Conservation (phyloP, 2,797 vertebrate genomes). For the Tokudaia tokunoshimensis region DNA sequence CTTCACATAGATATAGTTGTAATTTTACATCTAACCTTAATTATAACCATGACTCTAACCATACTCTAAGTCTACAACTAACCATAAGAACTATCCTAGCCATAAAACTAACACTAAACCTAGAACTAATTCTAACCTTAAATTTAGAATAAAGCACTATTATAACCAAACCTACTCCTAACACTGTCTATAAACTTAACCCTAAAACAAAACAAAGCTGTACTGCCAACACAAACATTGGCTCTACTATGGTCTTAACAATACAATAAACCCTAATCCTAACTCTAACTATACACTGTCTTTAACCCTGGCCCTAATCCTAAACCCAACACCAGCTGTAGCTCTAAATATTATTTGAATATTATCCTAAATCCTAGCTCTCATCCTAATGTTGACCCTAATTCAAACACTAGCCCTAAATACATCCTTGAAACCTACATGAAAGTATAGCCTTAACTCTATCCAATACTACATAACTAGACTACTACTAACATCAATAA, state of each 20-base stretch:
- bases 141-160: background rate
- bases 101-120: background rate
- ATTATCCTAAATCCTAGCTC: background rate
- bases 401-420: background rate
- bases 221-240: background rate
- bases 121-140: background rate
- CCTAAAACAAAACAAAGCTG: background rate
- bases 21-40: background rate
- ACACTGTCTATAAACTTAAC: background rate
- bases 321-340: background rate
- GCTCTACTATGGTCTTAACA: background rate
- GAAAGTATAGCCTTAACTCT: background rate
- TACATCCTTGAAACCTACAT: background rate
- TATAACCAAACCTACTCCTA: background rate
- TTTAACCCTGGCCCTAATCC: background rate
- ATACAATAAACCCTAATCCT: background rate
- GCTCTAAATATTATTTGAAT: background rate
- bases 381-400: background rate
- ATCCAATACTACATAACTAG: background rate
- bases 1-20: background rate
- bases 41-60: background rate
- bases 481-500: background rate
- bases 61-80: background rate
- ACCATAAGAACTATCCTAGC: background rate
- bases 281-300: background rate